Percentiles rank a stretch among this genome's conserved stretches.
Conservation (phyloP, 1,140 invertebrate genomes). For the Riptortus pedestris region DNA sequence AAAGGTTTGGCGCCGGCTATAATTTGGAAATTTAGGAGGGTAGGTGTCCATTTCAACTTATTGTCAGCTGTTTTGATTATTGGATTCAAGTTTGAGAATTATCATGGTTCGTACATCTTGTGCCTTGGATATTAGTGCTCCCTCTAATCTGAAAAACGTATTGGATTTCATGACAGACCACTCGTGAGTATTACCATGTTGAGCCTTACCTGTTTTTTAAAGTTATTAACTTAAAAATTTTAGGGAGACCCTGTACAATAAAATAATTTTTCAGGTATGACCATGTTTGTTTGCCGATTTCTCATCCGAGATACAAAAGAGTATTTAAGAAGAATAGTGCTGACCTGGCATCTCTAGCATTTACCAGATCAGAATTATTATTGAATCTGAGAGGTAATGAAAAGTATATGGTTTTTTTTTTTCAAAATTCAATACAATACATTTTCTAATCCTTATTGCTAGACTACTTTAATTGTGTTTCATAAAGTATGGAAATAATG, state of each 20-base stretch:
- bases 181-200: conserved; percentile 17
- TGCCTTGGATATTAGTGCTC: conserved; percentile 22
- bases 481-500: not conserved
- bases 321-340: conserved; percentile 46
- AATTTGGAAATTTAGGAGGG: no score
- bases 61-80: no score
- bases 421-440: not conserved
- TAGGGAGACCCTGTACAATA: not conserved
- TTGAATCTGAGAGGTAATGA: conserved; percentile 47
- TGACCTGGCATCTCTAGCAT: conserved; percentile 43
- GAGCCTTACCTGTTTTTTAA: not conserved
- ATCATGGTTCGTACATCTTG: conserved; percentile 24
- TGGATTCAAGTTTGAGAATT: no score
- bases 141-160: conserved; percentile 14
- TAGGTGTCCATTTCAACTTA: no score
- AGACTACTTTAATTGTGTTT: not conserved
- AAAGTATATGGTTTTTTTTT: conserved; percentile 1
- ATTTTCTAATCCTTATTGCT: not conserved
- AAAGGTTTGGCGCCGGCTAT: no score
- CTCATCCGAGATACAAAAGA: conserved; percentile 49
- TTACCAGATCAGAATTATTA: conserved; percentile 53
- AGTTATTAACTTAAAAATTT: not conserved
- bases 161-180: conserved; percentile 21
- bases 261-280: conserved; percentile 44
- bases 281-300: conserved; percentile 49